Percentiles rank a stretch among this genome's conserved stretches.
Evolutionary conservation across 2,888 invertebrate genomes (phyloP).

Genomic region (Iselma pallidipennis): DNA sequence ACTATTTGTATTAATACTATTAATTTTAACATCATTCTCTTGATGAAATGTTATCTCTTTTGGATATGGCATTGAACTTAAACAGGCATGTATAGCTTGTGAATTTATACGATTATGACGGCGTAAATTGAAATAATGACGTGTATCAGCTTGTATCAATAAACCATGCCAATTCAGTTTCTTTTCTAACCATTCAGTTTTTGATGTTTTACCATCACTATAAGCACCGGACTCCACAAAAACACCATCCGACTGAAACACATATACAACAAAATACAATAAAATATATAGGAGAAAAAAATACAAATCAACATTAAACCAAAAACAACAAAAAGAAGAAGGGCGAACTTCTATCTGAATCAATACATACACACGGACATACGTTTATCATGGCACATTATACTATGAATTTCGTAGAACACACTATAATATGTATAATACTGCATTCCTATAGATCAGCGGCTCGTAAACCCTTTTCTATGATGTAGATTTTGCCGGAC

Average conservation of each 20-base stretch:
- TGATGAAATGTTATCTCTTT: slow-evolving; percentile 65
- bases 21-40: slow-evolving; percentile 56
- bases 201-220: slow-evolving; percentile 62
- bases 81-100: slow-evolving; percentile 75
- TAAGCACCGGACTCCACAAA: slow-evolving; percentile 73
- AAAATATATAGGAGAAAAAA: slow-evolving; percentile 7
- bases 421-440: too few species aligned
- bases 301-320: too few species aligned
- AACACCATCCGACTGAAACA: slow-evolving; percentile 66
- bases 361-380: too few species aligned
- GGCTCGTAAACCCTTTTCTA: too few species aligned
- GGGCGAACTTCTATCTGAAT: too few species aligned
- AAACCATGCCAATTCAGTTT: slow-evolving; percentile 76
- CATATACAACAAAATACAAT: slow-evolving; percentile 25
- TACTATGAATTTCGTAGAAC: too few species aligned
- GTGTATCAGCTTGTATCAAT: slow-evolving; percentile 74
- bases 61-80: slow-evolving; percentile 76
- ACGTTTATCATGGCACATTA: too few species aligned
- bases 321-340: too few species aligned
- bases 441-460: too few species aligned
- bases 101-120: slow-evolving; percentile 63
- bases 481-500: too few species aligned
- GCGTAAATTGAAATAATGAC: slow-evolving; percentile 72
- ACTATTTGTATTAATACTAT: slow-evolving; percentile 60
- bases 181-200: slow-evolving; percentile 72